Conservation (phyloP, 1,140 invertebrate species). For the Branchinecta lindahli region DNA sequence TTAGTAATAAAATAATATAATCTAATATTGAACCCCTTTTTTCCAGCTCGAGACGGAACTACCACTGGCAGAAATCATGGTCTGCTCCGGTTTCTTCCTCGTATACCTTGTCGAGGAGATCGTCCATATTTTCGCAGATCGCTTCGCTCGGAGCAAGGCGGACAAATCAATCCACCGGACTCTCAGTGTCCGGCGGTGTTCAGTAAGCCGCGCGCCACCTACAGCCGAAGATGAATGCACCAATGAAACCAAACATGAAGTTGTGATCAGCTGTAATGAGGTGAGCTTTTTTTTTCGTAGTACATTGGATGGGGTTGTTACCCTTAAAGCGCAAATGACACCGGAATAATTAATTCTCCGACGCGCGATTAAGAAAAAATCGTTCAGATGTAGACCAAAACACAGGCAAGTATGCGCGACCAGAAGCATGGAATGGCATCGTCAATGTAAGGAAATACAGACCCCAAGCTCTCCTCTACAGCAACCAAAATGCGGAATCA, state of each 20-base stretch:
- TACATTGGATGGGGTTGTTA: too few relatives aligned
- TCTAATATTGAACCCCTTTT: too few relatives aligned
- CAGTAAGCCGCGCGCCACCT: slow-evolving; percentile 14
- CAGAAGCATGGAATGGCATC: too few relatives aligned
- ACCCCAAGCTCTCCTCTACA: too few relatives aligned
- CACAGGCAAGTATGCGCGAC: too few relatives aligned
- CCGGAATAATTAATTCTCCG: too few relatives aligned
- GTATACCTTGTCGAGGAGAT: slow-evolving; percentile 69
- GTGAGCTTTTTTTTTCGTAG: neutral
- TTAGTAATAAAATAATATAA: too few relatives aligned
- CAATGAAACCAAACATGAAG: neutral
- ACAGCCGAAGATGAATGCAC: slow-evolving; percentile 4
- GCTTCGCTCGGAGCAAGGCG: slow-evolving; percentile 13
- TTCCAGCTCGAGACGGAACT: slow-evolving; percentile 31
- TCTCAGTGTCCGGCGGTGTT: slow-evolving; percentile 17
- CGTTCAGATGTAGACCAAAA: too few relatives aligned
- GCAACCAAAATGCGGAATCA: too few relatives aligned
- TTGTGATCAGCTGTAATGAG: neutral
- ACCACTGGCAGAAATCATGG: slow-evolving; percentile 48
- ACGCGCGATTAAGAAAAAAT: too few relatives aligned
- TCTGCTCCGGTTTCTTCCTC: slow-evolving; percentile 59
- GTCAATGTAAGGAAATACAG: too few relatives aligned
- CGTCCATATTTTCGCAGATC: slow-evolving; percentile 39
- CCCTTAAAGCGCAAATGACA: too few relatives aligned
- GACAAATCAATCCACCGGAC: slow-evolving; percentile 19